Evolutionary conservation across 1,140 invertebrate genomes (phyloP), one percentile per base, ranked within the genome.

Genomic region (Habropoda laboriosa): DNA sequence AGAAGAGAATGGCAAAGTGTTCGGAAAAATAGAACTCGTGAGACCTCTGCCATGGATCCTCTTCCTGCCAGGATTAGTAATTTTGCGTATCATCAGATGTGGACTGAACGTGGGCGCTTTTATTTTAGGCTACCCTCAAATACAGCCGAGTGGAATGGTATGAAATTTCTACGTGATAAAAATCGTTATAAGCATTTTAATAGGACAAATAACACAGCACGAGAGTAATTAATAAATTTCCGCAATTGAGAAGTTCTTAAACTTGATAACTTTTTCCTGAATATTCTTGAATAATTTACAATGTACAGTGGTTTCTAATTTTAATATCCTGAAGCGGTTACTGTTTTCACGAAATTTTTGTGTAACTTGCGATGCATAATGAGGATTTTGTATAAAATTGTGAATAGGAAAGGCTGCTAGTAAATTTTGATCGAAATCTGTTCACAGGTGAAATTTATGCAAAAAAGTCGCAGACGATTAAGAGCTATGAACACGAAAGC

Each of bases 31-130:
- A 0, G 92, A 94, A 81, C 86, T 94, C 21, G 91, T 94, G 7
- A 92, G 94, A 49, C 94, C 94, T 0, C 82, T 95, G 42, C 94
- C 94, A 0, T 95, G 94, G 94, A 79, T 94, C 6, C 90, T 95
- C 10, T 95, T 95, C 74, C 80, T 95, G 5, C 90, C 91, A 40
- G 88, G 93, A 40, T 86, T 95, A 57, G 66, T 95, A 6, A 72
- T 93, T 1, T 86, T 95, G 2, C 91, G 94, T 16, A 27, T 93
- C 24, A 84, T 91, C 0, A 91, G 94, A 71, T 86, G 92, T 63
- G 77, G 82, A 3, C 74, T 94, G 47, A 95, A 94, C 30, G 68
- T 93, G 18, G 79, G 91, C 49, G 92, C 93, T 64, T 82, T 91
- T 6, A 67, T 94, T 4, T 64, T 94, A 30, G 93, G 94, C 0